phyloP scores from a whole-genome alignment of 2,888 invertebrate species.

The Tipula helvola region DNA sequence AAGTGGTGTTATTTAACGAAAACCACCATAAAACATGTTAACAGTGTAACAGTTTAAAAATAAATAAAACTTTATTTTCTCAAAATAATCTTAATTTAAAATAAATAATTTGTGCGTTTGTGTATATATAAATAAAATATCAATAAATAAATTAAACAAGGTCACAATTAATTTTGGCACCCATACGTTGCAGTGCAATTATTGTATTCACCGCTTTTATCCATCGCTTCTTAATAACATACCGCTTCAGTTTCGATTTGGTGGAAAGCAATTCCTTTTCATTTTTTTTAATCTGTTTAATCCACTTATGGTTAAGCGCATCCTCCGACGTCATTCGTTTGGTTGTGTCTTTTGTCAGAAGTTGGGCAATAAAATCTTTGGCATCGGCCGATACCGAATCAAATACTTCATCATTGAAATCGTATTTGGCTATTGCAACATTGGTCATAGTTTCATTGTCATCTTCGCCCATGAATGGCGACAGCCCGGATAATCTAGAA shows the following conservation, averaged over 20 bases:
- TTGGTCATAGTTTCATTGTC: slow-evolving; percentile 97
- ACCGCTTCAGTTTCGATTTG: slow-evolving; percentile 70
- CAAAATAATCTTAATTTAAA: neutral
- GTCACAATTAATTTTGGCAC: slow-evolving; percentile 52
- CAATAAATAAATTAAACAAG: slow-evolving; percentile 15
- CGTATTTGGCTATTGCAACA: slow-evolving; percentile 92
- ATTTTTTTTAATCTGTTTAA: slow-evolving; percentile 32
- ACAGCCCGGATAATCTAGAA: slow-evolving; percentile 84
- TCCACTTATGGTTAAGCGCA: slow-evolving; percentile 81
- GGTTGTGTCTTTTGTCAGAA: slow-evolving; percentile 86
- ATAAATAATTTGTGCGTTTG: neutral
- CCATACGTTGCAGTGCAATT: slow-evolving; percentile 75
- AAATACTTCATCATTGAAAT: slow-evolving; percentile 96
- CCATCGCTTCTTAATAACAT: slow-evolving; percentile 84
- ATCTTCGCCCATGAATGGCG: slow-evolving; percentile 97
- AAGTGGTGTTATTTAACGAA: neutral
- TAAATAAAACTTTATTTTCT: neutral
- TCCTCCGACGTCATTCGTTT: slow-evolving; percentile 75
- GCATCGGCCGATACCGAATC: slow-evolving; percentile 88
- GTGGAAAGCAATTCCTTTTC: slow-evolving; percentile 53
- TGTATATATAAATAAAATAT: neutral
- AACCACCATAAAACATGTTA: neutral
- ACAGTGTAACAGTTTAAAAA: neutral
- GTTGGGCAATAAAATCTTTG: slow-evolving; percentile 87
- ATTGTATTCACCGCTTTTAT: slow-evolving; percentile 81